Base-by-base conservation (phyloP, 1,140 invertebrate species). In the Formica exsecta region DNA sequence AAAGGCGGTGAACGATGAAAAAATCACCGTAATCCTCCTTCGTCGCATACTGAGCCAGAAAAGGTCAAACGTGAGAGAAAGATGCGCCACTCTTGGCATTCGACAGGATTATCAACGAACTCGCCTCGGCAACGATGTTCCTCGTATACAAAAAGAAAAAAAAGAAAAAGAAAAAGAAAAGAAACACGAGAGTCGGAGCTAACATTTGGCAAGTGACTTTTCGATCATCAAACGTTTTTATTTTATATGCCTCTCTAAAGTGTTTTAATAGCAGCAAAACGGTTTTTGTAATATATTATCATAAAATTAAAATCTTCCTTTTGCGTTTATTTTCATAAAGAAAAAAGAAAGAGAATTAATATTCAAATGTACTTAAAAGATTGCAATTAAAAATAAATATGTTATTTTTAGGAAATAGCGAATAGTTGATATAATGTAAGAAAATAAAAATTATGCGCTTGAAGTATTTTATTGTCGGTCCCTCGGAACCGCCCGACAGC, bases 31-130 rank as follows among this genome's bases (percentile, higher is more conserved):
- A 29, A 36, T 79, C 44, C 66, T 62, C 22, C 68, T 44, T 36
- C 48, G 22, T 68, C 38, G 41, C 44, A 32, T 29, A 57, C 11
- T 61, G 70, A 57, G 51, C 57, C 71, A 70, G 48, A 74, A 88
- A 89, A 89, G 87, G 87, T 89, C 87, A 87, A 88, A 89, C 87
- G 87, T 89, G 87, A 89, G 54, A 81, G 70, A 88, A 73, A 87
- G 66, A 84, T 48, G 76, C 51, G 86, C 86, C 16, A 48, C 48
- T 76, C 86, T 70, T 84, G 79, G 87, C 87, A 88, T 70, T 83
- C 75, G 61, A 68, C 44, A 38, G 64, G 25, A 71, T 73, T 59
- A 87, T 88, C 87, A 74, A 57, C 79, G 71, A 85, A 70, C 65
- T 74, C 70, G 29, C 64, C 38, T 8, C 51, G 87, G 44, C 29